A percentile compares a stretch with the other conserved stretches of the same genome.
phyloP scores from a whole-genome alignment of 2,113 vertebrate species.

The Dromas ardeola region DNA sequence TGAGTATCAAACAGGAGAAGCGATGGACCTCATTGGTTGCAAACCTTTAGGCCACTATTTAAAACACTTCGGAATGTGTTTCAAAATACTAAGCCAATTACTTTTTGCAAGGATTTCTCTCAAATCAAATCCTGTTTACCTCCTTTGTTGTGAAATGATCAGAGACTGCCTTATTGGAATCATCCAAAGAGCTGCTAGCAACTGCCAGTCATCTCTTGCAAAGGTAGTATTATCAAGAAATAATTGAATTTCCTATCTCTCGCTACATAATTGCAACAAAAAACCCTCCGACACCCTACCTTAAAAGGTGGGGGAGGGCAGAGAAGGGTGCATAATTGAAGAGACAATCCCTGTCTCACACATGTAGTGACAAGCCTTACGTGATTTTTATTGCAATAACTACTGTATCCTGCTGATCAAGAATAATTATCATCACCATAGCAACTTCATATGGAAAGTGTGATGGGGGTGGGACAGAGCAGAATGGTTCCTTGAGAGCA shows the following conservation, averaged over 20 bases:
- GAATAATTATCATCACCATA: conserved; percentile 70
- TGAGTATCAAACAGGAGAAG: not conserved
- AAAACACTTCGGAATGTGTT: not conserved
- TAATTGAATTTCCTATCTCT: conserved; percentile 36
- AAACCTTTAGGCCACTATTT: not conserved
- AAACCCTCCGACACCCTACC: not conserved
- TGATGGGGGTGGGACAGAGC: not conserved
- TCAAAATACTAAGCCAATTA: not conserved
- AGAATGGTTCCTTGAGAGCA: not conserved
- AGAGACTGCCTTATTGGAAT: not conserved
- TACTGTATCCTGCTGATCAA: conserved; percentile 69
- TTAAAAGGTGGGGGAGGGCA: conserved; percentile 36
- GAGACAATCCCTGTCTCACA: conserved; percentile 45
- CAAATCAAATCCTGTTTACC: not conserved
- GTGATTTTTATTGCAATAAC: conserved; percentile 67
- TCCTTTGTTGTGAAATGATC: conserved; percentile 7
- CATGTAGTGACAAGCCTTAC: conserved; percentile 62
- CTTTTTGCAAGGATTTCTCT: not conserved
- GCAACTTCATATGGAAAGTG: conserved; percentile 38
- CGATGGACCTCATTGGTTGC: not conserved
- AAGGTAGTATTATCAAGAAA: conserved; percentile 9
- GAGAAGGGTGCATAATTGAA: conserved; percentile 22
- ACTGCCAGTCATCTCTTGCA: not conserved
- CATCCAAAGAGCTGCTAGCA: not conserved
- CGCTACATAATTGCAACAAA: conserved; percentile 19